Conservation (phyloP, 2,888 invertebrate species). For the Catonia carolina region DNA sequence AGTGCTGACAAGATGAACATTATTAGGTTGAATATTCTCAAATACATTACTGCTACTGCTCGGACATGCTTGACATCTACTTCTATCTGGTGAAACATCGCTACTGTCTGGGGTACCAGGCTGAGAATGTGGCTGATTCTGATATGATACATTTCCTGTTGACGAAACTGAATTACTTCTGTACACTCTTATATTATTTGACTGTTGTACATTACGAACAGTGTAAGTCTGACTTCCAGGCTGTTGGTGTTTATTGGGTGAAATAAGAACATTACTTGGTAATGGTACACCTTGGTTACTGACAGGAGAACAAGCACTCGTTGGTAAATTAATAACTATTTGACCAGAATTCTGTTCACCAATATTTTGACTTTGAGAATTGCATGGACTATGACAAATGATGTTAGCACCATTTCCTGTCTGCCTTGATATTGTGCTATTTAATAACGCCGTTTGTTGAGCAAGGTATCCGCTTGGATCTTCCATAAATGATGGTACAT, state of each 20-base stretch:
- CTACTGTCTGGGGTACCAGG: slow-evolving; percentile 23
- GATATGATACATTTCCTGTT: slow-evolving; percentile 13
- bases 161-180: slow-evolving; percentile 23
- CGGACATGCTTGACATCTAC: slow-evolving; percentile 15
- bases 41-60: slow-evolving; percentile 15
- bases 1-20: slow-evolving; percentile 3
- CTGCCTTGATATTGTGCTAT: slow-evolving; percentile 63
- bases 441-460: slow-evolving; percentile 80
- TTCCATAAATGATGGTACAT: slow-evolving; percentile 73
- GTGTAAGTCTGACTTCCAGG: not conserved
- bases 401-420: slow-evolving; percentile 27
- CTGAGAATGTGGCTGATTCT: slow-evolving; percentile 20
- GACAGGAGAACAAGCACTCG: slow-evolving; percentile 20
- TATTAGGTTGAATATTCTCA: slow-evolving; percentile 19
- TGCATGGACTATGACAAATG: slow-evolving; percentile 20
- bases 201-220: slow-evolving; percentile 10
- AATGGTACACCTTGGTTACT: slow-evolving; percentile 41
- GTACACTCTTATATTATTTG: slow-evolving; percentile 18
- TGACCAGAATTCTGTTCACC: slow-evolving; percentile 20
- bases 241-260: slow-evolving; percentile 15
- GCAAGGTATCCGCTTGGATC: slow-evolving; percentile 87
- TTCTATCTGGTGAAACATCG: slow-evolving; percentile 20
- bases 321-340: slow-evolving; percentile 23
- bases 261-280: slow-evolving; percentile 39
- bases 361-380: slow-evolving; percentile 14